Conservation (phyloP, 2,888 invertebrate species). For the Clusia tigrina region DNA sequence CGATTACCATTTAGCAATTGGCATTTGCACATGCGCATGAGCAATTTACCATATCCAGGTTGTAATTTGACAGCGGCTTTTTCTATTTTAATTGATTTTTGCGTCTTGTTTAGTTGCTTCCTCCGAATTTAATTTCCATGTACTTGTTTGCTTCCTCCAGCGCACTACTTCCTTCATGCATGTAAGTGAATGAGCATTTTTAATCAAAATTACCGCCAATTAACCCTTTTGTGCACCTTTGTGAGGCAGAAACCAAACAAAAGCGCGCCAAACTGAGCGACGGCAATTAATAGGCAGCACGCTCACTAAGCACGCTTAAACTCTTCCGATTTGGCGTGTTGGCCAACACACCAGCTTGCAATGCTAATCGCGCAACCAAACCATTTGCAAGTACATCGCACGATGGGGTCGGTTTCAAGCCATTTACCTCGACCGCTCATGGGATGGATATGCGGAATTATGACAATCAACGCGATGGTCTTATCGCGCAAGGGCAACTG, state of each 20-base stretch:
- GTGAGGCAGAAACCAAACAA: not conserved
- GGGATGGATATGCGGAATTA: not conserved
- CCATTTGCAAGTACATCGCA: too few species aligned
- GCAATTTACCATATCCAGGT: too few species aligned
- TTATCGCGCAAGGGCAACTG: not conserved
- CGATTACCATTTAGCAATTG: not conserved
- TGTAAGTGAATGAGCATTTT: not conserved
- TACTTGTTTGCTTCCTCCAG: not conserved
- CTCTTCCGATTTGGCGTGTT: constrained; percentile 1
- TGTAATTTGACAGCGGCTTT: not conserved
- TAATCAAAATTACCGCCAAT: not conserved
- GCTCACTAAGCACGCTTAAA: not conserved
- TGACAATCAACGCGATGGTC: not conserved
- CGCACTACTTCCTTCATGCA: not conserved
- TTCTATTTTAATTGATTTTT: constrained; percentile 15
- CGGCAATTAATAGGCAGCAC: not conserved
- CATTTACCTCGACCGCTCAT: not conserved
- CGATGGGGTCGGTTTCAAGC: too few species aligned
- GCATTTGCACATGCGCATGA: not conserved
- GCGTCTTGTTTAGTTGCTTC: constrained; percentile 7
- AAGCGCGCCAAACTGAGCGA: not conserved
- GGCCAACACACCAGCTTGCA: not conserved
- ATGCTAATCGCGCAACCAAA: not conserved
- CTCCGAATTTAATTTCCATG: not conserved
- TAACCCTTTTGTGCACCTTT: constrained; percentile 3